Base-by-base conservation (phyloP, 2,113 vertebrate species). In the Zosterops japonicus region DNA sequence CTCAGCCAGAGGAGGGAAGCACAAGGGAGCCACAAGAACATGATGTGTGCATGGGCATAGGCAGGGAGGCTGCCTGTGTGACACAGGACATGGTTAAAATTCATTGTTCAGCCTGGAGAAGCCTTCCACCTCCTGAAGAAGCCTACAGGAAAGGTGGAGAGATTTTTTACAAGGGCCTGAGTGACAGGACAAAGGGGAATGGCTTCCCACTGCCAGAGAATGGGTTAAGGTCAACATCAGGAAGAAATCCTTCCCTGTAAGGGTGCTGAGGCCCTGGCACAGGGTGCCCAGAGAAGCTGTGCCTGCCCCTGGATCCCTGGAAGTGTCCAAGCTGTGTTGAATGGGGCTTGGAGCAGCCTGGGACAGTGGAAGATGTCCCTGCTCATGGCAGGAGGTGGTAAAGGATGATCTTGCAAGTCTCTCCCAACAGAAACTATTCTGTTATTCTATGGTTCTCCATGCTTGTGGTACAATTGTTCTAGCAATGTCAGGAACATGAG, bases 1-100 rank as follows among this genome's bases (percentile, higher is more conserved):
- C 59, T 53, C 3, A 6, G 53, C 70, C 81, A 64, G 24, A 64
- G 87, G 17, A 59, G 36, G 72, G 65, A 60, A 20, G 41, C 4
- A 33, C 44, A 44, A 2, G 2, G 2, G 53, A 85, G 53, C 14
- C 46, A 36, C 47, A 25, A 14, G 72, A 5, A 69, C 0, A 0
- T 5, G 17, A 29, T 2, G 27, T 3, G 56, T 17, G 42, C 33
- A 8, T 0, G 20, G 83, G 53, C 60, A 75, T 46, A 55, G 46
- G 28, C 39, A 61, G 46, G 9, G 13, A 46, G 16, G 28, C 21
- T 21, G 35, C 3, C 3, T 71, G 11, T 4, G 21, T 1, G 10
- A 35, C 11, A 8, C 1, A 60, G 49, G 63, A 65, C 81, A 55
- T 2, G 9, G 22, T 11, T 0, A 14, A 20, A 59, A 11, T 29